These are phyloP conservation scores for Meteorus sp. DNA, from an alignment of 1,140 invertebrate species.

Conservation along the genomic window DNA sequence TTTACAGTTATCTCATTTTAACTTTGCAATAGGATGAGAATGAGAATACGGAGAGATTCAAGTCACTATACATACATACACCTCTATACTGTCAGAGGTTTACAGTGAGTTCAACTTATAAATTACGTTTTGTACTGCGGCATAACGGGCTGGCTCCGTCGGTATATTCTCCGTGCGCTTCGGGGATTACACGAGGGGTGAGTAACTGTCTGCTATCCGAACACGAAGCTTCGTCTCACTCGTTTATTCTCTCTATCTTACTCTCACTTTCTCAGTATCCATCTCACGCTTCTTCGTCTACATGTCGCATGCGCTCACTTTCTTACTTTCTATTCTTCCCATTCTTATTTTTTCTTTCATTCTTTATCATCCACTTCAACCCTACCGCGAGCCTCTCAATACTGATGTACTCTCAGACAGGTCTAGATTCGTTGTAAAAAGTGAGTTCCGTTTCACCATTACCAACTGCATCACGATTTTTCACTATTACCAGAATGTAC, in stretches of 20 bases:
- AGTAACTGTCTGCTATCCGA: conserved; percentile 21
- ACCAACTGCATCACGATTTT: too few relatives aligned
- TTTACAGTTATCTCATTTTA: background rate
- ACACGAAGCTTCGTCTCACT: background rate
- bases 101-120: conserved; percentile 29
- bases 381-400: background rate
- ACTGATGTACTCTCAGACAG: conserved; percentile 19
- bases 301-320: background rate
- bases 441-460: background rate
- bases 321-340: background rate
- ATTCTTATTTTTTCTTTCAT: background rate
- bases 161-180: conserved; percentile 24
- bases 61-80: background rate
- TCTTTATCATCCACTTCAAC: background rate
- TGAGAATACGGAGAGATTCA: background rate
- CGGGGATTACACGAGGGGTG: conserved; percentile 27
- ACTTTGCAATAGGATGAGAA: background rate
- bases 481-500: conserved; percentile 12
- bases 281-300: background rate
- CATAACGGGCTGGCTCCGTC: background rate
- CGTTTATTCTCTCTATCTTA: background rate
- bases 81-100: conserved; percentile 11
- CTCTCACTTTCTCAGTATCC: background rate
- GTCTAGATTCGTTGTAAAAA: conserved; percentile 19
- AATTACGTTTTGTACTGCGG: conserved; percentile 23